Evolutionary conservation across 2,888 invertebrate species (phyloP).

Genomic region (Monoplex corrugatus): DNA sequence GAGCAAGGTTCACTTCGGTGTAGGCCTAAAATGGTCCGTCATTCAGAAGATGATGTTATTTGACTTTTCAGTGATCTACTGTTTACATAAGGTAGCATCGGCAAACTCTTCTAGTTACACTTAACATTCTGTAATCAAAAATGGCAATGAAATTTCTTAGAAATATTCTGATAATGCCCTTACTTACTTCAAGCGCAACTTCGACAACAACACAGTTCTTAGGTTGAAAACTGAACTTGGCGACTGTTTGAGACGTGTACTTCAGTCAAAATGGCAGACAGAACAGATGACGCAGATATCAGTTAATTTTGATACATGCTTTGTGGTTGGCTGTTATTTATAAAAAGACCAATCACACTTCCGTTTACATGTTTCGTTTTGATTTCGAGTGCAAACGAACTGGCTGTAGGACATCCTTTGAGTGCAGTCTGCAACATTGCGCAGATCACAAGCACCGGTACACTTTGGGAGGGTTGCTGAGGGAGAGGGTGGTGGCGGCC

Average conservation of each 20-base stretch:
- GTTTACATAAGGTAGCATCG: background rate
- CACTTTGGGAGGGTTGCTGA: too few relatives aligned
- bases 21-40: too few relatives aligned
- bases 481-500: too few relatives aligned
- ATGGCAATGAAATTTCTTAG: background rate
- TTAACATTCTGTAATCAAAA: background rate
- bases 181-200: background rate
- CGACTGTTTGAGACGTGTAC: constrained; percentile 44
- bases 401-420: background rate
- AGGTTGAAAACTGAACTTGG: background rate
- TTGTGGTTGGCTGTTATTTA: constrained; percentile 31
- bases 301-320: background rate
- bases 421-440: too few relatives aligned
- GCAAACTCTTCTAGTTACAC: background rate
- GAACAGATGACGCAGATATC: constrained; percentile 38
- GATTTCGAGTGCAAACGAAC: constrained; percentile 38
- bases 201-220: background rate
- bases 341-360: background rate
- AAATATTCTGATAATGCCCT: background rate
- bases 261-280: constrained; percentile 48
- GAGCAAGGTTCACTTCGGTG: too few relatives aligned
- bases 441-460: too few relatives aligned
- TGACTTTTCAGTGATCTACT: too few relatives aligned
- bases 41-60: too few relatives aligned
- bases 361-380: background rate